Evolutionary conservation across 1,140 invertebrate species (phyloP).

Genomic region (Habropoda laboriosa): DNA sequence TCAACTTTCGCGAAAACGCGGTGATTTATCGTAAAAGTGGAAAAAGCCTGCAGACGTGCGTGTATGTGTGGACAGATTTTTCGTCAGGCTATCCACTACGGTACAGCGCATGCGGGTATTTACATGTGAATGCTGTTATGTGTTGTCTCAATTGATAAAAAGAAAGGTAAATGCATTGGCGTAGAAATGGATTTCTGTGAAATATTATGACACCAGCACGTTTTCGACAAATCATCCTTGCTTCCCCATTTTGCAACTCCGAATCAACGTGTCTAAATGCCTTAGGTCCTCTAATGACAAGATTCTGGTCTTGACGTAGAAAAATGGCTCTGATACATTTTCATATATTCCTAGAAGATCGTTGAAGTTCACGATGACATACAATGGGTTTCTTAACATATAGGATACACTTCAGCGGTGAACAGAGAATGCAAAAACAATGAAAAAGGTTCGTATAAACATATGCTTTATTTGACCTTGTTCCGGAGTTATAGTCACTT

Average conservation of each 20-base stretch:
- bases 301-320: too few relatives aligned
- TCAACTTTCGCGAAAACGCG: neutral
- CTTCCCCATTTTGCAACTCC: neutral
- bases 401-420: too few relatives aligned
- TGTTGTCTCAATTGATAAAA: constrained; percentile 23
- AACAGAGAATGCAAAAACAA: too few relatives aligned
- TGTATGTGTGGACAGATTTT: constrained; percentile 15
- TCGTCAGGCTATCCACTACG: neutral
- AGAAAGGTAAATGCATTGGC: constrained; percentile 29
- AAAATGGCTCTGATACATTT: too few relatives aligned
- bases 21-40: neutral
- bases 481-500: too few relatives aligned
- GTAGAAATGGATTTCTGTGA: constrained; percentile 10
- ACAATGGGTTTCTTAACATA: too few relatives aligned
- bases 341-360: too few relatives aligned
- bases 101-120: constrained; percentile 43
- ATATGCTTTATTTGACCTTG: too few relatives aligned
- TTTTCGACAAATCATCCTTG: neutral
- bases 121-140: constrained; percentile 28
- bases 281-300: too few relatives aligned
- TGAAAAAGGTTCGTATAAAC: too few relatives aligned
- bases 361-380: too few relatives aligned
- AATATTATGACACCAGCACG: neutral
- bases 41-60: neutral
- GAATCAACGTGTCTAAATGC: neutral